Base-by-base conservation (phyloP, 1,140 invertebrate species). In the Kradibia gibbosae region DNA sequence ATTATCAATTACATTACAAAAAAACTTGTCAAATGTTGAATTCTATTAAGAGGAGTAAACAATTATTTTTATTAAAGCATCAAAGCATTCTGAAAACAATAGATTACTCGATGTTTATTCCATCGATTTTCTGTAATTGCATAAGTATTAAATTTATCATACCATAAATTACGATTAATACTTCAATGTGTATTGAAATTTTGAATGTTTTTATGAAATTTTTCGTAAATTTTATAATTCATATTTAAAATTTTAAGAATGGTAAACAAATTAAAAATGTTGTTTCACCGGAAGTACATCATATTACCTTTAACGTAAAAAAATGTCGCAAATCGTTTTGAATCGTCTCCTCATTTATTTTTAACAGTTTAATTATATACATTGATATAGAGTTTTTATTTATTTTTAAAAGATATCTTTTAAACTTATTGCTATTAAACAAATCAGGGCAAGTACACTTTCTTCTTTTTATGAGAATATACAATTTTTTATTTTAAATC, bases 331-430 rank as follows among this genome's bases (percentile, higher is more conserved):
- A 62, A 65, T 77, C 65, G 65, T 48, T 60, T 76, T 57, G 25
- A 57, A 7, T 4, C 31, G 42, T n/a, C 17, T 55, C 57, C 31
- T 53, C 15, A 28, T 39, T 31, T 70, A 78, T 78, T 78, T 78
- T 78, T 78, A 78, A 78, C 62, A 11, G 31, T 48, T 78, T 76
- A 57, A 76, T 76, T 42, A 77, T 77, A 39, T 39, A 45, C 11
- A 65, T 72, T 25, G 28, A 17, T 2, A 50, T 72, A 25, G 45
- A 48, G n/a, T 48, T 25, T 72, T 50, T 48, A 72, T 72, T 72
- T 48, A 72, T 13, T 31, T 72, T 25, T 48, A 72, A 72, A 48
- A 48, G 10, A 72, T 48, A 72, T 72, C 17, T 72, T 31, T 22
- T 72, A 48, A n/a, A 31, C 31, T 50, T n/a, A 28, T 50, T 28